Base-by-base conservation (phyloP, 92 coral and sea anemone genomes). In the Heteractis magnifica region DNA sequence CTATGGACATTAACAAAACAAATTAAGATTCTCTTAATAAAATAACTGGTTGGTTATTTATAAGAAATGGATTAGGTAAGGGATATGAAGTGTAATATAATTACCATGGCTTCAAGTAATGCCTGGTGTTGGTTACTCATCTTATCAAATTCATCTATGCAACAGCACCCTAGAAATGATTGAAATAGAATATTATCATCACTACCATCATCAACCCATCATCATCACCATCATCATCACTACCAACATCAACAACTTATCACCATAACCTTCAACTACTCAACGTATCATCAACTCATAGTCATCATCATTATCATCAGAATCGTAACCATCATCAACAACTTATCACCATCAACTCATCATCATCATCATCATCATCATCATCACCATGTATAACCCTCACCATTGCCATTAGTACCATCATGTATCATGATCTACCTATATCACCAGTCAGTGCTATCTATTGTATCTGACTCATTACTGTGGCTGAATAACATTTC, bases 101-200 rank as follows among this genome's bases (percentile, higher is more conserved):
- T 88, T 79, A 94, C 99, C 99, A 96, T 96, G 87, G 99, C 99
- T 89, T 96, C 99, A 80, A 96, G 82, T 48, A 96, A 68, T 18
- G 99, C 98, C 71, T 94, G 98, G 80, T 96, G 99, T 65, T 96
- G 99, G 65, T 86, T 91, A 52, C 97, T 92, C 99, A 96, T 96
- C 80, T 96, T 96, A 85, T 96, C 99, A 82, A 96, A 96, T 64
- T 96, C 99, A 64, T 96, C 99, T 74, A 96, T 96, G 70, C 99
- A 96, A 84, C 99, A 96, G 80, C 99, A 96, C 52, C 98, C 98
- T 93, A 77, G 8, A 59, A 34, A 34, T 34, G 52, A 6, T 48
- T 21, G n/a, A 52, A 20, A 48, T 53, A 78, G 10, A 41, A 56
- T 18, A 19, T 56, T 49, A 78, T 23, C 82, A 78, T 26, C 50